Percentiles rank a stretch among this genome's conserved stretches.
Conservation (phyloP, 2,797 vertebrate species). For the Serranus cabrilla region DNA sequence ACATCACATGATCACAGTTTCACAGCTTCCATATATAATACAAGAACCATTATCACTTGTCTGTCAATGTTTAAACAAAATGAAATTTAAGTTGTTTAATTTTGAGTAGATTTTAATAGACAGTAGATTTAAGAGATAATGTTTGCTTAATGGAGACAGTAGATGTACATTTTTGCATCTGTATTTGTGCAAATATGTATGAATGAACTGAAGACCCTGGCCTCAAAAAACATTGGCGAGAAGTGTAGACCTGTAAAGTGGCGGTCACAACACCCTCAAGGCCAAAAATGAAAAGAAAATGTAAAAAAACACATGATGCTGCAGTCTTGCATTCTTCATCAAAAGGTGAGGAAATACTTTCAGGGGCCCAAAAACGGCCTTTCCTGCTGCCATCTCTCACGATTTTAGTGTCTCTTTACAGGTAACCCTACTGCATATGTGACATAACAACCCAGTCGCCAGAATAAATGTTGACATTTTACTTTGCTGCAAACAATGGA, state of each 20-base stretch:
- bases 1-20: conserved; percentile 16
- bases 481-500: too few relatives aligned
- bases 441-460: too few relatives aligned
- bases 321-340: not conserved
- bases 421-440: not conserved
- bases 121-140: not conserved
- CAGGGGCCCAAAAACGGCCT: not conserved
- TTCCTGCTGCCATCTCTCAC: not conserved
- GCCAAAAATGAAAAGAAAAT: not conserved
- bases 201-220: not conserved
- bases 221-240: not conserved
- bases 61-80: conserved; percentile 7
- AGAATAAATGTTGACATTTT: too few relatives aligned
- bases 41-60: conserved; percentile 6
- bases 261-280: not conserved
- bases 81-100: not conserved
- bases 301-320: not conserved
- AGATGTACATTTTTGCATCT: not conserved
- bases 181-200: not conserved
- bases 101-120: not conserved
- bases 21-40: conserved; percentile 6
- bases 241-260: not conserved
- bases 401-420: conserved; percentile 1
- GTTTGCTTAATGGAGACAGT: not conserved
- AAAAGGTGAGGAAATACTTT: not conserved